Base-by-base conservation (phyloP, 2,888 invertebrate genomes). In the Coenonympha arcania region DNA sequence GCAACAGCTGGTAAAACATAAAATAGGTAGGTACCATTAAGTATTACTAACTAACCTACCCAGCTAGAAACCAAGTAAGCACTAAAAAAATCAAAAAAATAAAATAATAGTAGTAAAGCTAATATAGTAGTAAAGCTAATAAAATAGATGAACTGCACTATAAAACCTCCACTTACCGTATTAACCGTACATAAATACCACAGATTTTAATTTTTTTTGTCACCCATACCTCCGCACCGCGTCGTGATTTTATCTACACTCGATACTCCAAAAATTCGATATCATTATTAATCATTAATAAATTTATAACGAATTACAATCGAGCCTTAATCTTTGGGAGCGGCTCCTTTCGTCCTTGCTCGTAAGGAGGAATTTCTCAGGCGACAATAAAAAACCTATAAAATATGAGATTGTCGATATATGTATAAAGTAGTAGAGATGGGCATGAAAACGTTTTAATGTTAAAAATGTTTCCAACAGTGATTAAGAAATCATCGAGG, bases 281-380 rank as follows among this genome's bases (percentile, higher is more conserved):
- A 75, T 75, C 71, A 78, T 78, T 78, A 76, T 79, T 77, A 79
- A 80, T 80, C 79, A 80, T 76, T 79, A 80, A 75, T 74, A 78
- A 81, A 81, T 80, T 78, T 82, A 80, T 82, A 76, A 74, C 69
- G 73, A 72, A 65, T 71, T 73, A 76, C 75, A 79, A 80, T 82
- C 83, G 76, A 30, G 43, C 30, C 62, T 58, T 71, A 72, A 83
- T 82, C 81, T 76, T 36, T 63, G 54, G 48, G 57, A 55, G 66
- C 66, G 65, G 68, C 55, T 30, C 60, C 63, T 60, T 63, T 64
- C 47, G 65, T 73, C 72, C 71, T 71, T 68, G 11, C 62, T n/a
- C 62, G 6, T 56, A 48, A 33, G 39, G 58, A 60, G 66, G 55
- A 70, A 72, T 76, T 68, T 70, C 59, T 66, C 58, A 48, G 48